Evolutionary conservation across 2,113 vertebrate genomes (phyloP).

Genomic region (Rhinichthys klamathensis): DNA sequence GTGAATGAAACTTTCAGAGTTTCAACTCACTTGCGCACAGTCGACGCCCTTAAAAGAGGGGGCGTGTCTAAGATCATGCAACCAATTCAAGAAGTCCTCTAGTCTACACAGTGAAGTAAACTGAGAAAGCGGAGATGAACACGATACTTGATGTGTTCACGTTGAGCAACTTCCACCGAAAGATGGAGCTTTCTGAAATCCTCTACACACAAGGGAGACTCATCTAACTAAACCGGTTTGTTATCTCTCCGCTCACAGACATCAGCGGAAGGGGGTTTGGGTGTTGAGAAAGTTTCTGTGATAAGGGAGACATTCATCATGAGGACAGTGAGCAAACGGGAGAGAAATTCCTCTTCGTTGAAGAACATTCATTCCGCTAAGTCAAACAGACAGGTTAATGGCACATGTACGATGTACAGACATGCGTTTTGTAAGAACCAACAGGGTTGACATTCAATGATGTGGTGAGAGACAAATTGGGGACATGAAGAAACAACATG

Average conservation of each 20-base stretch:
- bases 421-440: constrained; percentile 20
- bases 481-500: constrained; percentile 25
- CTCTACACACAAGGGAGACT: constrained; percentile 7
- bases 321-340: background rate
- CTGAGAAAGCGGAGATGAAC: background rate
- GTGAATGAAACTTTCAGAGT: background rate
- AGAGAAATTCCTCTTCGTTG: background rate
- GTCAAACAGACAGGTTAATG: constrained; percentile 13
- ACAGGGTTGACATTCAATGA: background rate
- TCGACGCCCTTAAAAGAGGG: background rate
- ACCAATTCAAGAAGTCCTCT: background rate
- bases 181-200: constrained; percentile 35
- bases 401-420: background rate
- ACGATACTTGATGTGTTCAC: background rate
- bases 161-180: constrained; percentile 49
- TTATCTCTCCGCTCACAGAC: constrained; percentile 29
- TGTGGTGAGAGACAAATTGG: background rate
- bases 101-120: background rate
- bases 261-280: constrained; percentile 36
- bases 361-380: background rate
- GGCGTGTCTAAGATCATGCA: background rate
- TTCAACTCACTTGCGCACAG: background rate
- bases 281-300: constrained; percentile 40
- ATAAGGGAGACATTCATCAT: constrained; percentile 40
- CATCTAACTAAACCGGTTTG: constrained; percentile 54